These are phyloP conservation scores for Lymantria dispar DNA, from an alignment of 2,888 invertebrate species.

Conservation along the genomic window DNA sequence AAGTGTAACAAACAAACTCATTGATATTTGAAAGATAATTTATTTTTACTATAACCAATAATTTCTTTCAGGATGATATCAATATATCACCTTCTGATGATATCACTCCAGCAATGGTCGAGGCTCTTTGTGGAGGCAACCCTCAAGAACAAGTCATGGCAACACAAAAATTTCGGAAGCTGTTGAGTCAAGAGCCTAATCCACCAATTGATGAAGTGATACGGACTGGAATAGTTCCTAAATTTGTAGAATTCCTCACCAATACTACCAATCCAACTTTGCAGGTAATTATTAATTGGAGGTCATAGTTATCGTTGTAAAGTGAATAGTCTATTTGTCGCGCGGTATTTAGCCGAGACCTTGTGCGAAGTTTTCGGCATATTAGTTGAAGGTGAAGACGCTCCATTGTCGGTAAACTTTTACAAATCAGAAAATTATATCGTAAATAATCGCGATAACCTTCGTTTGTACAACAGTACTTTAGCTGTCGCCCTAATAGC, in stretches of 20 bases:
- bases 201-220: conserved; percentile 99
- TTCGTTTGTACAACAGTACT: too few relatives aligned
- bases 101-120: conserved; percentile 92
- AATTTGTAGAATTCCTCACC: conserved; percentile 95
- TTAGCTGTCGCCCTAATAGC: too few relatives aligned
- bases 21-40: too few relatives aligned
- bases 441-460: too few relatives aligned
- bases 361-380: too few relatives aligned
- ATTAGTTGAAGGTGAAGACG: too few relatives aligned
- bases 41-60: background rate
- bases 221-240: conserved; percentile 95
- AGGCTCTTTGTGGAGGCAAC: conserved; percentile 89
- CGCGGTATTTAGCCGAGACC: too few relatives aligned
- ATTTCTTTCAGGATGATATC: conserved; percentile 67
- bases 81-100: conserved; percentile 69
- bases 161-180: conserved; percentile 96
- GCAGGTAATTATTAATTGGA: conserved; percentile 82
- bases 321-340: background rate
- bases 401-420: too few relatives aligned
- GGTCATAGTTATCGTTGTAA: too few relatives aligned
- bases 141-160: conserved; percentile 91
- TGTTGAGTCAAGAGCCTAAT: conserved; percentile 96
- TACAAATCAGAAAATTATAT: too few relatives aligned
- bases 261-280: conserved; percentile 91
- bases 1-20: too few relatives aligned